These are phyloP conservation scores for Carabus problematicus DNA, from an alignment of 2,888 invertebrate genomes.

Conservation along the genomic window DNA sequence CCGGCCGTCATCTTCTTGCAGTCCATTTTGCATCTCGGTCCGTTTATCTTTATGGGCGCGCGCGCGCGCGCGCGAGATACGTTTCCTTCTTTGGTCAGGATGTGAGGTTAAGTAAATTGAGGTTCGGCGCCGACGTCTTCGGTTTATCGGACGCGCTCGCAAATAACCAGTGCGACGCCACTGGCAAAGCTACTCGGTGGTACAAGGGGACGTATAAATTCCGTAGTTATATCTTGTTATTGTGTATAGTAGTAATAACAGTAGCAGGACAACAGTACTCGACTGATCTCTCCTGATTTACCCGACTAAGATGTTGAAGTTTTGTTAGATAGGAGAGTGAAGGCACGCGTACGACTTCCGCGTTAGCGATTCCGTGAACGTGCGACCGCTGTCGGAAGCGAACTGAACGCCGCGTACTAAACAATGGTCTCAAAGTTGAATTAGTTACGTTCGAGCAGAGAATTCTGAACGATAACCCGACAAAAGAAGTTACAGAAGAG, in stretches of 20 bases:
- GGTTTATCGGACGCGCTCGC: slow-evolving; percentile 34
- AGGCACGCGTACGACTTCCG: slow-evolving; percentile 5
- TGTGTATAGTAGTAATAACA: no score
- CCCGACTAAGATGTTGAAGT: slow-evolving; percentile 5
- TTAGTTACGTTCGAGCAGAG: slow-evolving; percentile 61
- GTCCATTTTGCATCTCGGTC: slow-evolving; percentile 50
- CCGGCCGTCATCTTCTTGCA: slow-evolving; percentile 39
- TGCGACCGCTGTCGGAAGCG: slow-evolving; percentile 40
- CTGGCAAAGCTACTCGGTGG: no score
- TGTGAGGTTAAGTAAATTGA: slow-evolving; percentile 48
- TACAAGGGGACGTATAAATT: no score
- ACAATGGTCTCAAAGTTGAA: slow-evolving; percentile 61
- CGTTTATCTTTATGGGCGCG: slow-evolving; percentile 50
- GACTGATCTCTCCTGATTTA: slow-evolving; percentile 9
- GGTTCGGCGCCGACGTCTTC: slow-evolving; percentile 35
- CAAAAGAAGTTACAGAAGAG: slow-evolving; percentile 55
- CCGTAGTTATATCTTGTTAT: no score
- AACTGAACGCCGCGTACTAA: slow-evolving; percentile 49
- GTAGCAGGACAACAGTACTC: background rate
- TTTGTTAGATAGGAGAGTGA: background rate
- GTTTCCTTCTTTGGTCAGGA: slow-evolving; percentile 35
- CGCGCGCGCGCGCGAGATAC: slow-evolving; percentile 36
- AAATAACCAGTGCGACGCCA: slow-evolving; percentile 24
- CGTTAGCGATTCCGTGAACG: slow-evolving; percentile 48
- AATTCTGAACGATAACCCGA: slow-evolving; percentile 60